Conservation (phyloP, 2,888 invertebrate genomes). For the Cosmia trapezina region DNA sequence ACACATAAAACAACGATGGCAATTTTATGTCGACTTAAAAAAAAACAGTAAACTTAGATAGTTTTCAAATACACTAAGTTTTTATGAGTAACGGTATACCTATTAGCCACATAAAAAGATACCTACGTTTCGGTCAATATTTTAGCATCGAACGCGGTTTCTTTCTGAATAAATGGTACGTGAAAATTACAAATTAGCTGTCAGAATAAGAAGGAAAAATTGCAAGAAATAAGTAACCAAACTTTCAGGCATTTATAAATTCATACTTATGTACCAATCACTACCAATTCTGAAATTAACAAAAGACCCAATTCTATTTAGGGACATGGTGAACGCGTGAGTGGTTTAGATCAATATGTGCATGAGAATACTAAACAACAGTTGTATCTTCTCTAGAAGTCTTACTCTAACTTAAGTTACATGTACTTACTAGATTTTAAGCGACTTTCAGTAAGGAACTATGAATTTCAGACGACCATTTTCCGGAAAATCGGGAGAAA, state of each 20-base stretch:
- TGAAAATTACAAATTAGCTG: constrained; percentile 19
- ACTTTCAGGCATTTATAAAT: constrained; percentile 2
- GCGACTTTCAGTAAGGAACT: too few relatives aligned
- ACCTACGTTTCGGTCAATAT: constrained; percentile 32
- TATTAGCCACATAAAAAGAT: constrained; percentile 30
- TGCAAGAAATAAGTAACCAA: neutral
- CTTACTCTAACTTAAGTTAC: neutral
- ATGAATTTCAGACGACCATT: neutral
- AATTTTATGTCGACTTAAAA: constrained; percentile 15
- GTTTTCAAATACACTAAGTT: constrained; percentile 35
- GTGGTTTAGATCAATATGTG: neutral
- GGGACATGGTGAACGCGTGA: neutral
- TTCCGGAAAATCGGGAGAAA: neutral
- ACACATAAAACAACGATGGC: constrained; percentile 10
- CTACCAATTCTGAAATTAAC: constrained; percentile 1
- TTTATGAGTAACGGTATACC: constrained; percentile 36
- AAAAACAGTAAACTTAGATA: constrained; percentile 21
- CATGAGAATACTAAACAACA: neutral
- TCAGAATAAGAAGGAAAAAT: constrained; percentile 12
- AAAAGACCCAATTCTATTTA: neutral
- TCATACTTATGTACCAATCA: neutral
- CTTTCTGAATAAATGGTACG: constrained; percentile 20
- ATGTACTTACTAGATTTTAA: neutral
- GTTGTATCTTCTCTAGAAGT: constrained; percentile 1
- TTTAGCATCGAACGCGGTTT: constrained; percentile 23